A percentile compares a stretch with the other conserved stretches of the same genome.
These are phyloP conservation scores for Pocillopora damicornis DNA, from an alignment of 64 coral and sea anemone genomes.

Conservation along the genomic window DNA sequence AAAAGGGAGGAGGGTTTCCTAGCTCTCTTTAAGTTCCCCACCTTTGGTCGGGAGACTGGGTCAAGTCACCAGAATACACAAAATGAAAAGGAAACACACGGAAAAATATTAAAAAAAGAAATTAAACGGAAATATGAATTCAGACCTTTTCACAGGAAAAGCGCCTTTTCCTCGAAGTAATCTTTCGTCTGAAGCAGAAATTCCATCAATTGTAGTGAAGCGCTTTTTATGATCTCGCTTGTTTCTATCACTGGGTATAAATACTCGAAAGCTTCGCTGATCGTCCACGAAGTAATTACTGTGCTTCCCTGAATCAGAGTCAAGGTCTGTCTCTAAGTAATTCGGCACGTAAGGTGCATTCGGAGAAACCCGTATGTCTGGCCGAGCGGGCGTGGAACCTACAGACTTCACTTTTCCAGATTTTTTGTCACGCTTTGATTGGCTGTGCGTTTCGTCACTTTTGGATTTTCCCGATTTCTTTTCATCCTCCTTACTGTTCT, in stretches of 20 bases:
- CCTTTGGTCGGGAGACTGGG: no score
- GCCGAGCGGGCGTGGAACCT: slow-evolving; percentile 12
- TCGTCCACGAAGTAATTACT: slow-evolving; percentile 43
- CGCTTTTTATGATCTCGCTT: slow-evolving; percentile 25
- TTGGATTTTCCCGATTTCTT: slow-evolving; percentile 42
- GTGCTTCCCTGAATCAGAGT: not conserved
- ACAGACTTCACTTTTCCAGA: not conserved
- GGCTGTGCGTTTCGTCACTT: not conserved
- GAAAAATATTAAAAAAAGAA: no score
- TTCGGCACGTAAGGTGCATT: slow-evolving; percentile 59
- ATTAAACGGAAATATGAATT: not conserved
- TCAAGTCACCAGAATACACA: no score
- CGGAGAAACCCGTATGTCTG: slow-evolving; percentile 25
- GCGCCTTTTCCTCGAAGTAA: not conserved
- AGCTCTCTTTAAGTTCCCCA: no score
- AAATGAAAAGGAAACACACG: no score
- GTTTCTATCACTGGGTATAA: slow-evolving; percentile 15
- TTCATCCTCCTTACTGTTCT: slow-evolving; percentile 41
- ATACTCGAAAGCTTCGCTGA: slow-evolving; percentile 50
- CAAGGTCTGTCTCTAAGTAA: slow-evolving; percentile 49
- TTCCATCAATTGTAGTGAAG: slow-evolving; percentile 7
- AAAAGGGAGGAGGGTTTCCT: no score
- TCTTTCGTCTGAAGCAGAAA: slow-evolving; percentile 34
- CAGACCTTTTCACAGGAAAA: slow-evolving; percentile 13
- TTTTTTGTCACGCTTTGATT: not conserved